A percentile compares a stretch with the other conserved stretches of the same genome.
Conservation (phyloP, 2,888 invertebrate species). For the Candidula unifasciata region DNA sequence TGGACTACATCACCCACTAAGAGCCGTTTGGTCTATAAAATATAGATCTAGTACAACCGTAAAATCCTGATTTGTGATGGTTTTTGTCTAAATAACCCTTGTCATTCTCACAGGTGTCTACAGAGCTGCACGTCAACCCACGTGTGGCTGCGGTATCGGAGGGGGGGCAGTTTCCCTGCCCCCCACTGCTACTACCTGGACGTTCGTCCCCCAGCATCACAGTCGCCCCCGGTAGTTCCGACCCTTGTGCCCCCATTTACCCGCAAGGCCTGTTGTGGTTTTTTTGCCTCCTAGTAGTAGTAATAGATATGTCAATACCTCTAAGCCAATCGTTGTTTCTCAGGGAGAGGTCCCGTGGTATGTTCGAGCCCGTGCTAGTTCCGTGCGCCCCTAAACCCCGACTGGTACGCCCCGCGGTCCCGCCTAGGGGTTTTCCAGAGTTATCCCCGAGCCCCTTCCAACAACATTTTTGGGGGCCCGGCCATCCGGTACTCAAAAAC, state of each 20-base stretch:
- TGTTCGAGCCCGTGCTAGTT: slow-evolving; percentile 34
- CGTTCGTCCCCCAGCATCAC: slow-evolving; percentile 20
- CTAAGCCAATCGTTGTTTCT: slow-evolving; percentile 51
- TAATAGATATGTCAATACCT: slow-evolving; percentile 34
- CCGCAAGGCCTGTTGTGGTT: slow-evolving; percentile 26
- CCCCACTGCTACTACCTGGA: slow-evolving; percentile 41
- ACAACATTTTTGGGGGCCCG: slow-evolving; percentile 46
- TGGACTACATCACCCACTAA: no score
- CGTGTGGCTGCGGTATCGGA: slow-evolving; percentile 63
- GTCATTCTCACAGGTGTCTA: slow-evolving; percentile 65
- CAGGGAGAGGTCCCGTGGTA: slow-evolving; percentile 49
- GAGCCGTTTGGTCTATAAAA: no score
- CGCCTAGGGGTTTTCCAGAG: not conserved
- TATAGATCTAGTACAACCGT: no score
- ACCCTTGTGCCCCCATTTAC: slow-evolving; percentile 28
- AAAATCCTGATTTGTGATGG: not conserved
- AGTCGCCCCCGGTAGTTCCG: slow-evolving; percentile 36
- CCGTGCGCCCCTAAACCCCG: slow-evolving; percentile 29
- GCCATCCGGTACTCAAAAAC: not conserved
- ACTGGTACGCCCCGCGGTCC: not conserved
- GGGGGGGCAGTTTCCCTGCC: slow-evolving; percentile 38
- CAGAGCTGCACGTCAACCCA: slow-evolving; percentile 66
- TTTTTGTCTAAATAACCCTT: slow-evolving; percentile 13
- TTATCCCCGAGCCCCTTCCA: slow-evolving; percentile 15
- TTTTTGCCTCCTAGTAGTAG: slow-evolving; percentile 34